These are phyloP conservation scores for Prochilodus magdalenae DNA, from an alignment of 2,113 vertebrate species.

Conservation along the genomic window DNA sequence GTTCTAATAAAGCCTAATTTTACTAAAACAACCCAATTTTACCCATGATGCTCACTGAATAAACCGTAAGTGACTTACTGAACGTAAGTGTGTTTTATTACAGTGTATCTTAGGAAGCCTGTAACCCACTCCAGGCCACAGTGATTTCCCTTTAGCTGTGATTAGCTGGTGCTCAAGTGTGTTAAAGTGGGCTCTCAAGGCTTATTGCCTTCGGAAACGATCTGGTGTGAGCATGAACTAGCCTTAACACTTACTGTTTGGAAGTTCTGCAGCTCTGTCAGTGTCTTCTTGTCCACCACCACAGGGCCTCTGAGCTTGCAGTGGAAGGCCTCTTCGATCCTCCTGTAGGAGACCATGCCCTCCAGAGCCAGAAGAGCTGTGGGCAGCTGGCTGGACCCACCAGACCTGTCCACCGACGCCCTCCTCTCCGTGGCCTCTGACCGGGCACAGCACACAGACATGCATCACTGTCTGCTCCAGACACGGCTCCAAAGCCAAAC, in stretches of 20 bases:
- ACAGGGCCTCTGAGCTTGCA: constrained; percentile 87
- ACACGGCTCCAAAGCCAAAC: constrained; percentile 1
- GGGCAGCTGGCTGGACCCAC: constrained; percentile 76
- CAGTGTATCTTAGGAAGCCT: no score
- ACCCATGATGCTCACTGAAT: no score
- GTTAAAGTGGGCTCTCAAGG: no score
- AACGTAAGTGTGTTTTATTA: no score
- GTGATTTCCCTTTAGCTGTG: no score
- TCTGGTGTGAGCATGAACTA: neutral
- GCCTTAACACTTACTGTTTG: constrained; percentile 84
- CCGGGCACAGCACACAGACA: constrained; percentile 26
- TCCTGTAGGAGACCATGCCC: constrained; percentile 66
- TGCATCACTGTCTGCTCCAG: neutral
- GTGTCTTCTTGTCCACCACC: constrained; percentile 87
- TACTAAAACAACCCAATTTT: no score
- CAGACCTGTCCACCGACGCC: constrained; percentile 66
- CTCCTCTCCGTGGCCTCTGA: constrained; percentile 87
- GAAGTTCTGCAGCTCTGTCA: constrained; percentile 92
- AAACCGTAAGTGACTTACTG: no score
- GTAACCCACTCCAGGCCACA: no score
- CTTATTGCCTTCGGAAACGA: no score
- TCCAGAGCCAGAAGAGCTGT: constrained; percentile 80
- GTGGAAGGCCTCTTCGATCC: constrained; percentile 89
- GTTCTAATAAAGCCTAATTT: no score
- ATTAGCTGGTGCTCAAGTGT: no score